Conservation (phyloP, 2,797 vertebrate species). For the Pipistrellus pipistrellus region DNA sequence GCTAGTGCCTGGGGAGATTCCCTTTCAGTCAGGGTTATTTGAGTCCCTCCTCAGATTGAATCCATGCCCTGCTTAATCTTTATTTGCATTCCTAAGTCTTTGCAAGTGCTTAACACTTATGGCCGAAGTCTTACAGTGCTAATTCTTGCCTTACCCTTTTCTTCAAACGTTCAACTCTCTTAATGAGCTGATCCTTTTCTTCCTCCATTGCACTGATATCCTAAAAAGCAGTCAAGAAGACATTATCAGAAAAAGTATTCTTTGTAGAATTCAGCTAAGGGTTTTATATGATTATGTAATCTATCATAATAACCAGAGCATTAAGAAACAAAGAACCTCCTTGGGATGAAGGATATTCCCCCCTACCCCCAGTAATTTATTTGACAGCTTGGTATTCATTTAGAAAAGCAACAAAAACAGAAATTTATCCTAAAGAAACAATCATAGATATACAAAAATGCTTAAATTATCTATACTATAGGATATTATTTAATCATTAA, state of each 20-base stretch:
- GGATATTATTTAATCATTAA: constrained; percentile 50
- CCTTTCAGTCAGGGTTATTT: constrained; percentile 86
- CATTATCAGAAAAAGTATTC: constrained; percentile 53
- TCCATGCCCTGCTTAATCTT: constrained; percentile 87
- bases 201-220: constrained; percentile 98
- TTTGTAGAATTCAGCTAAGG: constrained; percentile 48
- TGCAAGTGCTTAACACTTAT: constrained; percentile 84
- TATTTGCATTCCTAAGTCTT: constrained; percentile 91
- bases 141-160: constrained; percentile 93
- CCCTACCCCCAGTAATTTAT: constrained; percentile 55
- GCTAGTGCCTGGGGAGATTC: constrained; percentile 86
- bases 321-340: constrained; percentile 60
- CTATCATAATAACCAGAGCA: constrained; percentile 71
- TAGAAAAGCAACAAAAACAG: constrained; percentile 73
- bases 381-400: constrained; percentile 76
- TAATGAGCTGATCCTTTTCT: constrained; percentile 97
- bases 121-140: constrained; percentile 76
- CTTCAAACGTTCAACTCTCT: constrained; percentile 97
- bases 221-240: constrained; percentile 86
- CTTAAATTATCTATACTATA: neutral
- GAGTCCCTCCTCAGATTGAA: constrained; percentile 85
- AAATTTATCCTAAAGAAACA: constrained; percentile 53
- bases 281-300: constrained; percentile 58
- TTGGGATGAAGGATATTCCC: constrained; percentile 44
- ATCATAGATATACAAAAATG: constrained; percentile 17